Evolutionary conservation across 2,797 vertebrate genomes (phyloP), one percentile per base, ranked within the genome.

Genomic region (Carduelis carduelis): DNA sequence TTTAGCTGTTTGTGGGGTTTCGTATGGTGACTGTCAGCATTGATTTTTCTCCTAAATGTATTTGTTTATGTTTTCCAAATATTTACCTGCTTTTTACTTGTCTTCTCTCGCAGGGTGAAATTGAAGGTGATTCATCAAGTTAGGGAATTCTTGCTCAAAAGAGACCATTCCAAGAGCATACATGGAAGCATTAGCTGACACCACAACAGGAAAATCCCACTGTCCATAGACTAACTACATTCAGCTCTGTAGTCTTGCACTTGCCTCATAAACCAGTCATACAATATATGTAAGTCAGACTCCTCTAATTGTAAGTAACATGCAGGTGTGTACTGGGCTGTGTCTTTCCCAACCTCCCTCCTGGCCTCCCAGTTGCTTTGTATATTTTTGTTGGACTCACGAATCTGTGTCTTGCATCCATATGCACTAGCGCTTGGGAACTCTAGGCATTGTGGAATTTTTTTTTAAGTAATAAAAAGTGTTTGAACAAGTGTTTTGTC

Each of bases 401-500:
- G 14, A 84, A 22, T 75, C 84, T 34, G 37, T 80, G 56, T 92
- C 66, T 92, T 13, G 3, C 14, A 7, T 84, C 92, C 63, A 27
- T 71, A 85, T 52, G 78, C 84, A 83, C 68, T 19, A 81, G 90
- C 90, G 89, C 85, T 91, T 77, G 60, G 78, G 68, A 95, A 89
- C 88, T 83, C 74, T 95, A 81, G 61, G 60, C 87, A 83, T 66
- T 20, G 50, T 87, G 72, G 66, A 94, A 5, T 70, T 18, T 55
- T 35, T 87, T 94, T 97, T 96, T 95, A 85, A 93, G 47, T 79
- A 97, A 97, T 97, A 96, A 97, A 98, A 64, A 57, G 76, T 86
- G 74, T 97, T 97, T 95, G 89, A 97, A 95, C 75, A 95, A 69
- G 11, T 16, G 49, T 49, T 81, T 89, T 78, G 27, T 68, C 76